A percentile compares a stretch with the other conserved stretches of the same genome.
Conservation (phyloP, 2,113 vertebrate genomes). For the Athene noctua region DNA sequence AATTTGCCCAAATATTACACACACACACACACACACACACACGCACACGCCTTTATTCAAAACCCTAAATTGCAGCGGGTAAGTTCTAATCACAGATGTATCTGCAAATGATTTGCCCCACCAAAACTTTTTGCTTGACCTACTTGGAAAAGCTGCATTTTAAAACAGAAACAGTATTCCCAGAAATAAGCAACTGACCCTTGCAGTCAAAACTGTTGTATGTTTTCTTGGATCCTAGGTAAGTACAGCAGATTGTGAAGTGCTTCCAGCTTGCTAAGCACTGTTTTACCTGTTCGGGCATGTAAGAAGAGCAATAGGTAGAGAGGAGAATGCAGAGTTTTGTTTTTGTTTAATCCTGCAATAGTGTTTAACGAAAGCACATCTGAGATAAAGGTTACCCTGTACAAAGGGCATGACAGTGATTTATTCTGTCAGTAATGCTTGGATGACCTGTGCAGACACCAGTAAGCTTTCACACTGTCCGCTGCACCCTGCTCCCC, state of each 20-base stretch:
- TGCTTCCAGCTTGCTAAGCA: not conserved
- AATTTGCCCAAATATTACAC: not conserved
- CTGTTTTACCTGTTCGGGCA: not conserved
- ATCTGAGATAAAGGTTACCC: not conserved
- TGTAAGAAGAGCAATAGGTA: not conserved
- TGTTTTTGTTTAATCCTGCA: not conserved
- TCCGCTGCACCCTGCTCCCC: not conserved
- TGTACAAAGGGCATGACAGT: not conserved
- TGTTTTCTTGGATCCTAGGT: not conserved
- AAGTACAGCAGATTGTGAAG: not conserved
- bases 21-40: fast-evolving
- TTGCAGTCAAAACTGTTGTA: not conserved
- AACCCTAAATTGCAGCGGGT: not conserved
- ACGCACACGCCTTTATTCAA: not conserved
- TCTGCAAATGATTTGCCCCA: not conserved
- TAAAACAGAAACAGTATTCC: not conserved
- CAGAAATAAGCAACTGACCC: not conserved
- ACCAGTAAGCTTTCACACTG: not conserved
- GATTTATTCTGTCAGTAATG: not conserved
- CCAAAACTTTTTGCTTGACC: not conserved
- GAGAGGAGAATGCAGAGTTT: not conserved
- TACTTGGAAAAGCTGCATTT: not conserved
- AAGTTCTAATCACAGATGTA: not conserved
- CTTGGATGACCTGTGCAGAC: not conserved
- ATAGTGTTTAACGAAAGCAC: not conserved